Evolutionary conservation across 2,113 vertebrate genomes (phyloP).

Genomic region (Perca schrenkii): DNA sequence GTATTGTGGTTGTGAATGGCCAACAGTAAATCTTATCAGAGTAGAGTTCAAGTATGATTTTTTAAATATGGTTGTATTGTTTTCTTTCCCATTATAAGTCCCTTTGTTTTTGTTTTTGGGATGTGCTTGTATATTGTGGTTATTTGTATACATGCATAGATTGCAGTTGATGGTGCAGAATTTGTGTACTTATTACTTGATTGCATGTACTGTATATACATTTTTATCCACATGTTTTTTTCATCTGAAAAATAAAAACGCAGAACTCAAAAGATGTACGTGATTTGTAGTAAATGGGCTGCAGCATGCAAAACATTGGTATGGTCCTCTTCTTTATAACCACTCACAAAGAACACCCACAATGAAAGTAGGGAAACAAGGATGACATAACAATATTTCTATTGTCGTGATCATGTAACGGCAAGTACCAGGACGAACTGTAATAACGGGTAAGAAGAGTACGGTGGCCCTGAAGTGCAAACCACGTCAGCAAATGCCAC

Average conservation of each 20-base stretch:
- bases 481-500: too few relatives aligned
- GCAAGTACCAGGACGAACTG: background rate
- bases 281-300: slow-evolving; percentile 76
- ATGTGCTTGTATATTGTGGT: slow-evolving; percentile 64
- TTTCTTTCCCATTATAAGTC: slow-evolving; percentile 28
- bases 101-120: slow-evolving; percentile 38
- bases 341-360: slow-evolving; percentile 28
- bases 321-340: slow-evolving; percentile 66
- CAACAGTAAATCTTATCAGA: slow-evolving; percentile 20
- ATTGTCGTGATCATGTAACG: slow-evolving; percentile 17
- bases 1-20: slow-evolving; percentile 53
- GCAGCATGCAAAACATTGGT: slow-evolving; percentile 70
- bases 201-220: slow-evolving; percentile 67
- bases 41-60: slow-evolving; percentile 31
- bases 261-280: slow-evolving; percentile 60
- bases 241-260: slow-evolving; percentile 59
- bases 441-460: background rate
- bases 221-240: slow-evolving; percentile 52
- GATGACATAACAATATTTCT: slow-evolving; percentile 24
- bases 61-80: slow-evolving; percentile 42
- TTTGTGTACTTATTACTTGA: slow-evolving; percentile 62
- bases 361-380: slow-evolving; percentile 20
- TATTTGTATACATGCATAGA: slow-evolving; percentile 58
- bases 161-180: slow-evolving; percentile 58
- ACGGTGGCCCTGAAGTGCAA: too few relatives aligned